These are phyloP conservation scores for Parascotia fuliginaria DNA, from an alignment of 2,888 invertebrate species.

Conservation along the genomic window DNA sequence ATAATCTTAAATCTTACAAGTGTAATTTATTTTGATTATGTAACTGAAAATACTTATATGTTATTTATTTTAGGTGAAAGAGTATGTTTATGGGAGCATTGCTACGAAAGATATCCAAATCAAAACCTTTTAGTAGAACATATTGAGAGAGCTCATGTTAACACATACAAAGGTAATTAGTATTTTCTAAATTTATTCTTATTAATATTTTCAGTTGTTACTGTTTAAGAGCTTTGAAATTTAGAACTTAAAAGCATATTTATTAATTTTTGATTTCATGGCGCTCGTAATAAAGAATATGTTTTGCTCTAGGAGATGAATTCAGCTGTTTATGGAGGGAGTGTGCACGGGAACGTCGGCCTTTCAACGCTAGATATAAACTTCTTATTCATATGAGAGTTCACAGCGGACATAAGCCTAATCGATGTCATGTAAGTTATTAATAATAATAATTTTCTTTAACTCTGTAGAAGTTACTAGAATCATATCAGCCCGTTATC, in stretches of 20 bases:
- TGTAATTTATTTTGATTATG: too few species aligned
- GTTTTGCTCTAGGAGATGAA: slow-evolving; percentile 93
- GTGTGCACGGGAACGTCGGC: slow-evolving; percentile 95
- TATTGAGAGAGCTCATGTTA: slow-evolving; percentile 95
- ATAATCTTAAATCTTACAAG: too few species aligned
- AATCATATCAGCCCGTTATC: too few species aligned
- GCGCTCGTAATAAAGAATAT: too few species aligned
- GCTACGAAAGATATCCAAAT: slow-evolving; percentile 91
- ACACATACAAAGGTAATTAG: slow-evolving; percentile 88
- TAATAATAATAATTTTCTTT: too few species aligned
- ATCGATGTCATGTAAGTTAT: slow-evolving; percentile 96
- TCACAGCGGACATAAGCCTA: slow-evolving; percentile 99
- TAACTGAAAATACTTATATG: not conserved
- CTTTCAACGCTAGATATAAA: slow-evolving; percentile 99
- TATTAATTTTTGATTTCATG: not conserved
- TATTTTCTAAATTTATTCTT: too few species aligned
- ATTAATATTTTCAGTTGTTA: too few species aligned
- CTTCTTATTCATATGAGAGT: slow-evolving; percentile 98
- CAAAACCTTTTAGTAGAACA: slow-evolving; percentile 93
- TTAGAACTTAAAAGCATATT: too few species aligned
- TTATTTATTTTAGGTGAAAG: slow-evolving; percentile 69
- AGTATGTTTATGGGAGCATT: slow-evolving; percentile 94
- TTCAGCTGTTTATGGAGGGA: slow-evolving; percentile 97
- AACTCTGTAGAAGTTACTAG: too few species aligned
- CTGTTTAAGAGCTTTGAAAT: too few species aligned